Base-by-base conservation (phyloP, 2,113 vertebrate genomes). In the Corythoichthys intestinalis region DNA sequence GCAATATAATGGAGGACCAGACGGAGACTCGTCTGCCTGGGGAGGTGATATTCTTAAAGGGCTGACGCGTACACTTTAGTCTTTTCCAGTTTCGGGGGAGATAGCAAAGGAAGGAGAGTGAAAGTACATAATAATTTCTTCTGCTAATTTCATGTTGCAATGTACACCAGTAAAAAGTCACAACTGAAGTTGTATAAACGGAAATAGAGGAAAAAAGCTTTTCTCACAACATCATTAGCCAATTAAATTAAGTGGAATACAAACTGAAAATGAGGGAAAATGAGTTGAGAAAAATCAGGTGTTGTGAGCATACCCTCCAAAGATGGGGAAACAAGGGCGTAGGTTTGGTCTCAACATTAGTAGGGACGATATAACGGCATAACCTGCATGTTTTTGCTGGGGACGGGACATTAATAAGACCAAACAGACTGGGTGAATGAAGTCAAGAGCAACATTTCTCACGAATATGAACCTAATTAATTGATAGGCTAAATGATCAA, bases 1-100 rank as follows among this genome's bases (percentile, higher is more conserved):
- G 84, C 70, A 71, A 77, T 71, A 82, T 83, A 87, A 87, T 73
- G 76, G 78, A 87, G 77, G 79, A 88, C 65, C 79, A 88, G 86
- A 87, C 77, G 73, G 81, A 84, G 78, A 66, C 8, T 37, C 72
- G 64, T 47, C 75, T 72, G 79, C 70, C 79, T 59, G 71, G 53
- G 79, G 80, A 83, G 73, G 77, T 66, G 70, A 50, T 65, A 68
- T 75, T 85, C 80, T 82, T 75, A 77, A 78, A 73, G 73, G 47
- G 70, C 81, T 72, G 77, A 69, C 76, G 68, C 82, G 49, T 10
- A 37, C 34, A 37, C 77, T 59, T 64, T 41, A 69, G 73, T 82
- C 73, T 69, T 76, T 70, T 70, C 47, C 70, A 50, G 68, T 82
- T 66, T 66, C 47, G 5, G 71, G 38, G 41, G 58, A 74, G 76